phyloP scores from a whole-genome alignment of 2,797 vertebrate genomes.

The Callimico goeldii region DNA sequence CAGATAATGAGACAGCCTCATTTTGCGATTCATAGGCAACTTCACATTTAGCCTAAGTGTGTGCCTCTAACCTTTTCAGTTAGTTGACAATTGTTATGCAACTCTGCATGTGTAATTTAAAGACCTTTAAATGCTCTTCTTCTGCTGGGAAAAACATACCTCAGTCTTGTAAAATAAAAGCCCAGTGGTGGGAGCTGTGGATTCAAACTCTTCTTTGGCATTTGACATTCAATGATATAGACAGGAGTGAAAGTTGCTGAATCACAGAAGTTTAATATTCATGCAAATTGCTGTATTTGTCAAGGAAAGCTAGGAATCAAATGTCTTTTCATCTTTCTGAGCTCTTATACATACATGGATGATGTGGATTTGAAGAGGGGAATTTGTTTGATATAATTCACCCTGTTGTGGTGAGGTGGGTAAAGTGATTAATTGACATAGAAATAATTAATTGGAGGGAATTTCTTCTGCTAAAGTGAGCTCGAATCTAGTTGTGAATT shows the following conservation, averaged over 20 bases:
- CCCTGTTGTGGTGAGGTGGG: not conserved
- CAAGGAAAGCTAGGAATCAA: slow-evolving; percentile 40
- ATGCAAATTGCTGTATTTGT: slow-evolving; percentile 67
- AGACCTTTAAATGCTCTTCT: slow-evolving; percentile 25
- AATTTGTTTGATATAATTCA: not conserved
- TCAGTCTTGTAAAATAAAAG: slow-evolving; percentile 54
- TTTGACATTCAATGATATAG: slow-evolving; percentile 29
- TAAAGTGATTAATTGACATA: not conserved
- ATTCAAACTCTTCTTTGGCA: slow-evolving; percentile 42
- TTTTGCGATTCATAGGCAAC: not conserved
- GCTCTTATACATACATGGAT: not conserved
- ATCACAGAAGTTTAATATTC: slow-evolving; percentile 77
- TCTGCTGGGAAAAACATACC: not conserved
- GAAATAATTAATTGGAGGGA: not conserved
- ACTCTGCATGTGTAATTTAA: slow-evolving; percentile 44
- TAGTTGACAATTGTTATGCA: slow-evolving; percentile 61
- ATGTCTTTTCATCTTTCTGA: slow-evolving; percentile 33
- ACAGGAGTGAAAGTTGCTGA: slow-evolving; percentile 75
- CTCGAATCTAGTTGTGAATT: not conserved
- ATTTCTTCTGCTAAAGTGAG: not conserved
- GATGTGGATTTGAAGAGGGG: not conserved
- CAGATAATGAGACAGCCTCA: not conserved
- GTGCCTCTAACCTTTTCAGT: slow-evolving; percentile 7
- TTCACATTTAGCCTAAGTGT: not conserved
- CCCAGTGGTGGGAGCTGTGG: not conserved